These are phyloP conservation scores for Papilio elwesi DNA, from an alignment of 2,888 invertebrate species.

Conservation along the genomic window DNA sequence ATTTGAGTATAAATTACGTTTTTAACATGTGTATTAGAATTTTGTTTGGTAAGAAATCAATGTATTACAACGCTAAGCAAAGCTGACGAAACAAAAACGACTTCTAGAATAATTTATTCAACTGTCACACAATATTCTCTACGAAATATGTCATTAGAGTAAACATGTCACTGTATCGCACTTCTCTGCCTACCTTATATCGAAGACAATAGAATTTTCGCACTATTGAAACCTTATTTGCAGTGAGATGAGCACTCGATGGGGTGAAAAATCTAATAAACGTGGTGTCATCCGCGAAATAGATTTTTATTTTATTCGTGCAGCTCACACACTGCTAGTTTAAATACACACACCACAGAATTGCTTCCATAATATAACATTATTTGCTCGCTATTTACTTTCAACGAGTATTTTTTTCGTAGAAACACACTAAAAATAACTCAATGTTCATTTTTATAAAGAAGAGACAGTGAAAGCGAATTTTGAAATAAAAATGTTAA, in stretches of 20 bases:
- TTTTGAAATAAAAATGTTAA: too few species aligned
- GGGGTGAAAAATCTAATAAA: slow-evolving; percentile 59
- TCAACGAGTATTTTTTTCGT: background rate
- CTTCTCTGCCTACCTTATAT: slow-evolving; percentile 22
- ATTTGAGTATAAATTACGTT: background rate
- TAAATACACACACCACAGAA: background rate
- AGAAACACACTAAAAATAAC: too few species aligned
- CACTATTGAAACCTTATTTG: slow-evolving; percentile 56
- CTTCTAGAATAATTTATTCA: background rate
- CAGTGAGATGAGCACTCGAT: slow-evolving; percentile 58
- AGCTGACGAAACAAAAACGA: too few species aligned
- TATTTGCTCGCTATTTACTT: slow-evolving; percentile 7
- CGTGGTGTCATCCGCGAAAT: slow-evolving; percentile 52
- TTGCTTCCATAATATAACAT: background rate
- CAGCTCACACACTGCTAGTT: slow-evolving; percentile 27
- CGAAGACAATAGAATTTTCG: slow-evolving; percentile 56
- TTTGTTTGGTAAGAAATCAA: too few species aligned
- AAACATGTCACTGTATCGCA: background rate
- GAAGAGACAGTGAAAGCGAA: too few species aligned
- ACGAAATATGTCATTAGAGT: background rate
- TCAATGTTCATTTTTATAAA: too few species aligned
- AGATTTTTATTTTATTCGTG: slow-evolving; percentile 55
- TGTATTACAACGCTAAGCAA: too few species aligned
- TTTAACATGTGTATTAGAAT: background rate
- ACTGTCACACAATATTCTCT: background rate